These are phyloP conservation scores for Enteromius anoplus DNA, from an alignment of 2,797 vertebrate species.

Conservation along the genomic window DNA sequence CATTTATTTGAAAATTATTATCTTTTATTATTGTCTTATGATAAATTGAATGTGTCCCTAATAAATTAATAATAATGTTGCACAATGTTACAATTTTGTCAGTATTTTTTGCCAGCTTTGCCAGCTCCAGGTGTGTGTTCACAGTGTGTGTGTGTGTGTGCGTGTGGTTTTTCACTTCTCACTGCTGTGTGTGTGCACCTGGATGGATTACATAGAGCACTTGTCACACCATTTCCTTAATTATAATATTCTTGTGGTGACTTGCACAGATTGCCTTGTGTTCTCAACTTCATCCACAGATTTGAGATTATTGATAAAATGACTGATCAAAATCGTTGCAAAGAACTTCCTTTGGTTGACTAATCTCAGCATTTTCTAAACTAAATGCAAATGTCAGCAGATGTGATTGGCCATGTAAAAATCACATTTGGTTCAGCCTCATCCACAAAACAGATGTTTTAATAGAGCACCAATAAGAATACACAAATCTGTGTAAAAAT, in stretches of 20 bases:
- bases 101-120: neutral
- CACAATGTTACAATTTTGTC: no score
- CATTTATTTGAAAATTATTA: neutral
- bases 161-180: no score
- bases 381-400: neutral
- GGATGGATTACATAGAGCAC: no score
- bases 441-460: neutral
- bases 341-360: conserved; percentile 11
- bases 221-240: neutral
- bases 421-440: neutral
- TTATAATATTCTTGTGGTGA: neutral
- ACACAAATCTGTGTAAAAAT: conserved; percentile 60
- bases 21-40: neutral
- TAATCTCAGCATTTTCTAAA: neutral
- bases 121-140: no score
- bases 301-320: neutral
- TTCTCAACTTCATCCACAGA: neutral
- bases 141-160: no score
- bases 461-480: conserved; percentile 45
- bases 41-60: neutral
- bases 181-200: no score
- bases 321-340: neutral
- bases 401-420: neutral
- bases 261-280: neutral
- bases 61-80: neutral